Evolutionary conservation across 2,797 vertebrate genomes (phyloP).

Genomic region (Tragopan temminckii): DNA sequence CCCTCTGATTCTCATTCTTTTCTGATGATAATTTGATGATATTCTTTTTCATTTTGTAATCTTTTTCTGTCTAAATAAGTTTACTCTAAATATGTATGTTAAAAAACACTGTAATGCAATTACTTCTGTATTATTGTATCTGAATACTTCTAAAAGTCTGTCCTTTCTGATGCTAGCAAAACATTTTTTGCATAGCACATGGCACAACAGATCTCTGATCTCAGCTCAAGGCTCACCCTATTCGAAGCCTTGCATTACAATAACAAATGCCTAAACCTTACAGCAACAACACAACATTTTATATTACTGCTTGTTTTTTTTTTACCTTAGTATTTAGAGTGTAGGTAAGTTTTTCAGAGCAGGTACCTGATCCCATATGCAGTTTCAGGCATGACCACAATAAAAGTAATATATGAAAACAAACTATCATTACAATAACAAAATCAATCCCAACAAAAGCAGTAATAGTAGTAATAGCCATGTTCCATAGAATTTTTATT

Average conservation of each 20-base stretch:
- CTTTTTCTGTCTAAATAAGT: background rate
- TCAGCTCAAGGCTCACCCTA: background rate
- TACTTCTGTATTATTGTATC: background rate
- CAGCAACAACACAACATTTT: background rate
- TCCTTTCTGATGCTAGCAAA: background rate
- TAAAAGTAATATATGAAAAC: slow-evolving; percentile 30
- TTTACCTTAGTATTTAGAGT: background rate
- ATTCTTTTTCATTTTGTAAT: background rate
- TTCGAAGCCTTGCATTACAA: background rate
- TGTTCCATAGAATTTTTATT: slow-evolving; percentile 6
- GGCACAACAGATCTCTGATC: background rate
- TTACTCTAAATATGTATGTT: background rate
- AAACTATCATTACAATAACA: background rate
- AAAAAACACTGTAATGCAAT: background rate
- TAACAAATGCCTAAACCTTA: background rate
- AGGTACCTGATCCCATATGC: background rate
- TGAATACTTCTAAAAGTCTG: background rate
- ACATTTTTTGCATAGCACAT: background rate
- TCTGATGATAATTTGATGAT: background rate
- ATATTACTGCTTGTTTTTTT: background rate
- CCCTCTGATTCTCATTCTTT: background rate
- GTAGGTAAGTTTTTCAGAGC: background rate
- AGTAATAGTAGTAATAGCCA: background rate
- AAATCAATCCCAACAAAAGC: slow-evolving; percentile 39
- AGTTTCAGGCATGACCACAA: background rate